Evolutionary conservation across 1,140 invertebrate genomes (phyloP).

Genomic region (Nylanderia fulva): DNA sequence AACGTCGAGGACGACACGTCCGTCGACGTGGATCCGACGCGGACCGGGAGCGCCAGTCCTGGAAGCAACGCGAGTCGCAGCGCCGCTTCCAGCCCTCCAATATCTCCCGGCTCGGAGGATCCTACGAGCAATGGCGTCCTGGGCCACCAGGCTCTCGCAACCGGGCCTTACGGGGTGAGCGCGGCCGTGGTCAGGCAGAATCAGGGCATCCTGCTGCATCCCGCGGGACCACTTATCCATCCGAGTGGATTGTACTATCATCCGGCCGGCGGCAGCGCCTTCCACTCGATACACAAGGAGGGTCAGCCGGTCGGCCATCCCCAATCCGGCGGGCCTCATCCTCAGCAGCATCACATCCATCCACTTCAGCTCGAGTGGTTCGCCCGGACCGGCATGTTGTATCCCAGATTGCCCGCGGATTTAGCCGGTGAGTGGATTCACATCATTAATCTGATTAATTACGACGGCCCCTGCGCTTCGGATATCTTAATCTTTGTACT

Average conservation of each 20-base stretch:
- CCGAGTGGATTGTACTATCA: conserved; percentile 83
- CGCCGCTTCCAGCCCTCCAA: conserved; percentile 81
- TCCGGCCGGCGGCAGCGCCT: conserved; percentile 82
- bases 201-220: conserved; percentile 80
- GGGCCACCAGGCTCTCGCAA: conserved; percentile 64
- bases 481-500: conserved; percentile 4
- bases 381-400: conserved; percentile 94
- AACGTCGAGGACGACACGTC: conserved; percentile 76
- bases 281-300: conserved; percentile 85
- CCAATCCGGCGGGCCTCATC: conserved; percentile 78
- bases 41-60: conserved; percentile 81
- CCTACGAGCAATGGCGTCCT: conserved; percentile 68
- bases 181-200: conserved; percentile 78
- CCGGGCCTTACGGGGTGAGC: conserved; percentile 72
- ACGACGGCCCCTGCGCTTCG: neutral
- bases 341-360: conserved; percentile 88
- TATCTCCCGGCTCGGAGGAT: conserved; percentile 83
- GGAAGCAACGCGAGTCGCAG: conserved; percentile 82
- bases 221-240: conserved; percentile 80
- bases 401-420: conserved; percentile 91
- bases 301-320: conserved; percentile 79
- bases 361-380: conserved; percentile 94
- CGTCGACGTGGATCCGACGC: conserved; percentile 67
- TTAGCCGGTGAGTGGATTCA: conserved; percentile 84
- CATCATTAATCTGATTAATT: conserved; percentile 25